Evolutionary conservation across 1,140 invertebrate species (phyloP).

Genomic region (honey bee (Apis mellifera)): Amel_HAv3.1 CM009931.2:493001-493500

Average conservation of each 20-base stretch:
- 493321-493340: neutral
- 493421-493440: no score
- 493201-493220: neutral
- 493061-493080: neutral
- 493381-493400: neutral
- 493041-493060: neutral
- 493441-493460: no score
- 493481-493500: no score
- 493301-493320: constrained; percentile 57
- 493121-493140: neutral
- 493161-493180: neutral
- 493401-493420: neutral
- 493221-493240: no score
- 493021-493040: no score
- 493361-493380: neutral
- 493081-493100: neutral
- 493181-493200: neutral
- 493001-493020: no score
- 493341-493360: neutral
- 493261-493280: constrained; percentile 51
- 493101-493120: neutral
- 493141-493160: neutral
- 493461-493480: no score
- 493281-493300: constrained; percentile 53
- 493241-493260: neutral